Evolutionary conservation across 2,113 vertebrate genomes (phyloP).

Genomic region (Cyprinodon tularosa): DNA sequence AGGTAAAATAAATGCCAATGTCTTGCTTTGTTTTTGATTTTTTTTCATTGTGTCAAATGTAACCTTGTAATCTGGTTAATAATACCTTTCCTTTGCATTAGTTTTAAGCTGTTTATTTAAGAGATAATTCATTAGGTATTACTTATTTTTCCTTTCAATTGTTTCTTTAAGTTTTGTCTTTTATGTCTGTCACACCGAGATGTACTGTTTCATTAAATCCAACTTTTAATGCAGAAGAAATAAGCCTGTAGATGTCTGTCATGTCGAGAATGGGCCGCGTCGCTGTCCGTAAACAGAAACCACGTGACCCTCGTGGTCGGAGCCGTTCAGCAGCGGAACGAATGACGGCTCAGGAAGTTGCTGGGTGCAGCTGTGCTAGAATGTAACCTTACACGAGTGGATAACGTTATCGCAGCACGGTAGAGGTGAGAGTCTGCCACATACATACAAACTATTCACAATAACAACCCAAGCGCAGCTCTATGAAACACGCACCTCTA

Average conservation of each 20-base stretch:
- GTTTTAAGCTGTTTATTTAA: too few relatives aligned
- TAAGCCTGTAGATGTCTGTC: background rate
- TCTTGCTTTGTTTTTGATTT: too few relatives aligned
- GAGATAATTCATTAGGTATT: background rate
- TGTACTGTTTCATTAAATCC: background rate
- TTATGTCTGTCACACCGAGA: background rate
- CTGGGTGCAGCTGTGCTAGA: constrained; percentile 53
- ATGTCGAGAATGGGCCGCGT: constrained; percentile 20
- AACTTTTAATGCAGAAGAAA: background rate
- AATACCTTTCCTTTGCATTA: too few relatives aligned
- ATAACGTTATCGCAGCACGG: constrained; percentile 8
- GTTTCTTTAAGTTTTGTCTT: background rate
- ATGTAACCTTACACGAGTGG: constrained; percentile 64
- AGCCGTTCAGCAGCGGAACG: constrained; percentile 68
- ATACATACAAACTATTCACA: background rate
- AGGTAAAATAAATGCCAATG: too few relatives aligned
- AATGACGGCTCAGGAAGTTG: constrained; percentile 75
- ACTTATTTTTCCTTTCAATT: background rate
- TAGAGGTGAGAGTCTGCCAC: constrained; percentile 29
- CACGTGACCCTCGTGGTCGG: constrained; percentile 60
- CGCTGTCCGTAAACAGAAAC: constrained; percentile 69
- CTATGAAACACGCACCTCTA: background rate
- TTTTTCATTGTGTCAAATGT: too few relatives aligned
- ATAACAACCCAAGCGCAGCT: background rate
- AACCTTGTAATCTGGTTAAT: too few relatives aligned